These are phyloP conservation scores for Anas bahamensis DNA, from an alignment of 2,797 vertebrate species.

Conservation along the genomic window DNA sequence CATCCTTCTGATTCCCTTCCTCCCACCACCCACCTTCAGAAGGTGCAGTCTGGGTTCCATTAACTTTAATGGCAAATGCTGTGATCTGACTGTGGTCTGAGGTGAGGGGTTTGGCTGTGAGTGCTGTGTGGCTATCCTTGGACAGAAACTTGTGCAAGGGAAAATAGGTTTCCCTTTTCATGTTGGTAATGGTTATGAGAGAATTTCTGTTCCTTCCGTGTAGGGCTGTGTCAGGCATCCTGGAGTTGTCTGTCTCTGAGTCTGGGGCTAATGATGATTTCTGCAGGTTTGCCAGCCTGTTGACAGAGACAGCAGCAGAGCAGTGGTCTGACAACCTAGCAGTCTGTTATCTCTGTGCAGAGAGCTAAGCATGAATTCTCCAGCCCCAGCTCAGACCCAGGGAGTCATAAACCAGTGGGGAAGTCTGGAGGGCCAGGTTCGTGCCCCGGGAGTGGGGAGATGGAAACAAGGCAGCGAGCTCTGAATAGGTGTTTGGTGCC, in stretches of 20 bases:
- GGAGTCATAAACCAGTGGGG: not conserved
- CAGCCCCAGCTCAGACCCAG: not conserved
- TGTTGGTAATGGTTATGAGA: not conserved
- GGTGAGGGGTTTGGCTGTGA: not conserved
- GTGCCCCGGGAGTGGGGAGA: not conserved
- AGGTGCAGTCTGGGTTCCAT: not conserved
- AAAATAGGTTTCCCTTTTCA: not conserved
- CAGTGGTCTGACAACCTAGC: not conserved
- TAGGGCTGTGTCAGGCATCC: not conserved
- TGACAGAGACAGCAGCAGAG: accelerated
- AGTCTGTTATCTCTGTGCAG: not conserved
- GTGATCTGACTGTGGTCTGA: not conserved
- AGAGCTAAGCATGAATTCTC: not conserved
- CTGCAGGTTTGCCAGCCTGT: not conserved
- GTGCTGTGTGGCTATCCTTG: not conserved
- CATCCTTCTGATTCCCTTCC: not conserved
- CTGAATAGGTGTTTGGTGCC: not conserved
- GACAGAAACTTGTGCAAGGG: not conserved
- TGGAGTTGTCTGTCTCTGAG: not conserved
- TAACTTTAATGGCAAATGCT: not conserved
- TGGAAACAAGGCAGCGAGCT: not conserved
- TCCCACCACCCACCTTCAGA: not conserved
- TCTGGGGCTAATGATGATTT: not conserved
- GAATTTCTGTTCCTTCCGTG: not conserved
- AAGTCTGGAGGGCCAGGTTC: not conserved